A percentile compares a stretch with the other conserved stretches of the same genome.
phyloP scores from a whole-genome alignment of 2,797 vertebrate genomes.

The Gambusia yucatana region DNA sequence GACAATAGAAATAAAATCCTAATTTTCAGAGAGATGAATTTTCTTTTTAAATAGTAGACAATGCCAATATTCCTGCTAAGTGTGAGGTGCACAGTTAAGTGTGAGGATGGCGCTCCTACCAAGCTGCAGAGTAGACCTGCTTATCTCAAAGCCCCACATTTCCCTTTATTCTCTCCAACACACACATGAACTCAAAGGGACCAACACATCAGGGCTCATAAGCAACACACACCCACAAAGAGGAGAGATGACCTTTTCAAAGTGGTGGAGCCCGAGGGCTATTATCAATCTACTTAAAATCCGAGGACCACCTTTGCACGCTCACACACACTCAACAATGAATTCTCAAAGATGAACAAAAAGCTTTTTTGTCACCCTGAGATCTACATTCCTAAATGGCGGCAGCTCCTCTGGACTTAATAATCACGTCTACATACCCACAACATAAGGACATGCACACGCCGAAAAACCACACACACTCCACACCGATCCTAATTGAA shows the following conservation, averaged over 20 bases:
- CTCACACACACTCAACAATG: constrained; percentile 9
- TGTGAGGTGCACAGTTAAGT: constrained; percentile 37
- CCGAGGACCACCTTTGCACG: constrained; percentile 29
- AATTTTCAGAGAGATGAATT: not conserved
- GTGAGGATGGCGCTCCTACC: constrained; percentile 40
- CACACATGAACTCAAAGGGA: constrained; percentile 30
- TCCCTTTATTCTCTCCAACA: constrained; percentile 53
- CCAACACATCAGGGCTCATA: constrained; percentile 29
- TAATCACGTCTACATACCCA: constrained; percentile 3
- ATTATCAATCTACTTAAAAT: constrained; percentile 59
- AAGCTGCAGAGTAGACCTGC: constrained; percentile 47
- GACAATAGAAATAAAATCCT: not conserved
- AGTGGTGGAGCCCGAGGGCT: constrained; percentile 33
- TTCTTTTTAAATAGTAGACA: constrained; percentile 32
- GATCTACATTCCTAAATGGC: not conserved
- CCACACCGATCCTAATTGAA: constrained; percentile 58
- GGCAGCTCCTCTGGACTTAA: not conserved
- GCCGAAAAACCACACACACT: constrained; percentile 10
- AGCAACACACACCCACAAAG: constrained; percentile 14
- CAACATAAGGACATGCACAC: not conserved
- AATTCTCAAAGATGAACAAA: not conserved
- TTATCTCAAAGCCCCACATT: constrained; percentile 70
- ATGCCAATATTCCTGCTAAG: constrained; percentile 26
- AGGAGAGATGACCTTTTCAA: constrained; percentile 53
- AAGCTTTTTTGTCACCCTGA: not conserved